Base-by-base conservation (phyloP, 1,140 invertebrate species). In the Camponotus vicinus region DNA sequence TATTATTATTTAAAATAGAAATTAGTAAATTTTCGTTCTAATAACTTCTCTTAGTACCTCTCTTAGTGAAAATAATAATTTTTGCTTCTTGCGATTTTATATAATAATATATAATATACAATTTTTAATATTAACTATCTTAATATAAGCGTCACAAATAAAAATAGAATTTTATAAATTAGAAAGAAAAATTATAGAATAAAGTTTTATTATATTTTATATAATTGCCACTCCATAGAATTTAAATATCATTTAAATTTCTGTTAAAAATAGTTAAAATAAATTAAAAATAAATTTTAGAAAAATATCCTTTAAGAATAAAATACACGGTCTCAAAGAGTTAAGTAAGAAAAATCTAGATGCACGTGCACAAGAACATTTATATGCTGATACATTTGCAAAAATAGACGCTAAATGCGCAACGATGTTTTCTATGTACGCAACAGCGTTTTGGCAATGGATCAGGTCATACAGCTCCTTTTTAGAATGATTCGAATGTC, bases 331-430 rank as follows among this genome's bases (percentile, higher is more conserved):
- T 40, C 5, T 42, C 0, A 0, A 69, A 57, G 34, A 69, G 32
- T 40, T 42, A 40, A 67, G 13, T 18, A 1, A 42, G 32, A 40
- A 80, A 55, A 21, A 57, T 69, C 37, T 66, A 52, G 34, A 21
- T 27, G n/a, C 76, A 52, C 13, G 61, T 45, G 61, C 42, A 37
- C 40, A 34, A 11, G 42, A 49, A 18, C 42, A 67, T 67, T 21
- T 57, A 79, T 27, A 27, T 61, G 40, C 66, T 71, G 40, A 71
- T 70, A 80, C 37, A 45, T 27, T 61, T 71, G 52, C 55, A 59
- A 82, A 83, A 83, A 83, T 83, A 83, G 69, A 83, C 69, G 32
- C 32, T 57, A 83, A 83, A 83, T 83, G 61, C 79, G 79, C 69
- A 83, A 83, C 32, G 61, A 66, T 73, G 57, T 83, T 83, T 83